These are phyloP conservation scores for Cygnus olor DNA, from an alignment of 2,797 vertebrate species.

Conservation along the genomic window DNA sequence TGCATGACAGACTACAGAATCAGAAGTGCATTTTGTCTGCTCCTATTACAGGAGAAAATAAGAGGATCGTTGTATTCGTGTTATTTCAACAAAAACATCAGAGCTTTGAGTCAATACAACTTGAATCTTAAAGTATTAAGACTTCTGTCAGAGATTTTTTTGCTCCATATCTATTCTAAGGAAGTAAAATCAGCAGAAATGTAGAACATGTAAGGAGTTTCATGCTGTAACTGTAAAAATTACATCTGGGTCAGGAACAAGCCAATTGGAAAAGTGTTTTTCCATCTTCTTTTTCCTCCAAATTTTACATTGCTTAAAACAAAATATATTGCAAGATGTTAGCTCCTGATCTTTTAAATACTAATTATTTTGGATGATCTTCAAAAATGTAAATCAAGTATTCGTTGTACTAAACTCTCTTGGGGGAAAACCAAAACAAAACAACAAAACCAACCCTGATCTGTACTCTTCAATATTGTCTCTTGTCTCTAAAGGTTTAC, in stretches of 20 bases:
- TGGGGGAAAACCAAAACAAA: neutral
- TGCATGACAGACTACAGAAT: neutral
- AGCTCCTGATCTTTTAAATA: neutral
- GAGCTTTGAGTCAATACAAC: neutral
- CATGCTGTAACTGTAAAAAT: neutral
- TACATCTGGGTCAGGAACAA: neutral
- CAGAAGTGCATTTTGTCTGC: neutral
- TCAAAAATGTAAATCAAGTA: neutral
- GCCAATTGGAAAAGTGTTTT: neutral
- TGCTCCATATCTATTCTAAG: neutral
- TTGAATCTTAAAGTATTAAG: neutral
- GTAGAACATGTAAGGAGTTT: neutral
- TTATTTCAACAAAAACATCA: neutral
- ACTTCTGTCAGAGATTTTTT: neutral
- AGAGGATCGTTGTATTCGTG: neutral
- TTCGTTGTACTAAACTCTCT: no score
- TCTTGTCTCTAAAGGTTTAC: neutral
- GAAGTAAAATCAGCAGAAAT: neutral
- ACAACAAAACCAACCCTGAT: neutral
- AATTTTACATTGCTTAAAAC: neutral
- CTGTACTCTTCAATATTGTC: neutral
- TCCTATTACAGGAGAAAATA: neutral
- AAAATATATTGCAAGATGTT: neutral
- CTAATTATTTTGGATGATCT: neutral
- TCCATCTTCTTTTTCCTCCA: no score